phyloP scores from a whole-genome alignment of 2,888 invertebrate species.

The Netelia inedita region DNA sequence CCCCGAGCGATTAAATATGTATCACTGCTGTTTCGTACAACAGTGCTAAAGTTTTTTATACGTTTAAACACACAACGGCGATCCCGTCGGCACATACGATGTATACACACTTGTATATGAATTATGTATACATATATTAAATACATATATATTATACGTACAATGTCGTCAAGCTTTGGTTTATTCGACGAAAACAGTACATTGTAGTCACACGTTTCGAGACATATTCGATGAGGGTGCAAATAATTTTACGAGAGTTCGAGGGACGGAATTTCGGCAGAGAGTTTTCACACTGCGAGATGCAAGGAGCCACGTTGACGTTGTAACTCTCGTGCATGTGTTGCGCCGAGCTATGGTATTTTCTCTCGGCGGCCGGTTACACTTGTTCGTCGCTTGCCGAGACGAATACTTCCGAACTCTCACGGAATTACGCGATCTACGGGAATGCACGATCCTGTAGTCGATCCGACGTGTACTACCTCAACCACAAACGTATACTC shows the following conservation, averaged over 20 bases:
- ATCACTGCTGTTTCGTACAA: not conserved
- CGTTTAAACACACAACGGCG: no score
- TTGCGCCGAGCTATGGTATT: not conserved
- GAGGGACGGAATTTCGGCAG: not conserved
- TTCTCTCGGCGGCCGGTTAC: conserved; percentile 36
- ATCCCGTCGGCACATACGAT: no score
- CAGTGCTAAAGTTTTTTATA: not conserved
- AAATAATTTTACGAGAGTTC: not conserved
- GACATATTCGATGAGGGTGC: not conserved
- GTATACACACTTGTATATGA: not conserved
- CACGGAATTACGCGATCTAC: conserved; percentile 46
- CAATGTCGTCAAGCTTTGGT: not conserved
- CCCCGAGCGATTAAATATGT: not conserved
- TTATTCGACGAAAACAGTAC: not conserved
- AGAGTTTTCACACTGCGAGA: conserved; percentile 7
- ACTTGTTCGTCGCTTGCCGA: conserved; percentile 23
- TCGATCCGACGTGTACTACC: conserved; percentile 41
- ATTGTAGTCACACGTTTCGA: not conserved
- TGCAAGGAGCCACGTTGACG: conserved; percentile 27
- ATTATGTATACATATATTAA: not conserved
- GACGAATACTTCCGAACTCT: conserved; percentile 25
- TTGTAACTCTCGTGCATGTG: conserved; percentile 4
- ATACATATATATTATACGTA: not conserved
- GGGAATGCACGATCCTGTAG: not conserved
- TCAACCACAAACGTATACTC: conserved; percentile 37